phyloP scores from a whole-genome alignment of 2,888 invertebrate species.

The Temnothorax ravouxi region DNA sequence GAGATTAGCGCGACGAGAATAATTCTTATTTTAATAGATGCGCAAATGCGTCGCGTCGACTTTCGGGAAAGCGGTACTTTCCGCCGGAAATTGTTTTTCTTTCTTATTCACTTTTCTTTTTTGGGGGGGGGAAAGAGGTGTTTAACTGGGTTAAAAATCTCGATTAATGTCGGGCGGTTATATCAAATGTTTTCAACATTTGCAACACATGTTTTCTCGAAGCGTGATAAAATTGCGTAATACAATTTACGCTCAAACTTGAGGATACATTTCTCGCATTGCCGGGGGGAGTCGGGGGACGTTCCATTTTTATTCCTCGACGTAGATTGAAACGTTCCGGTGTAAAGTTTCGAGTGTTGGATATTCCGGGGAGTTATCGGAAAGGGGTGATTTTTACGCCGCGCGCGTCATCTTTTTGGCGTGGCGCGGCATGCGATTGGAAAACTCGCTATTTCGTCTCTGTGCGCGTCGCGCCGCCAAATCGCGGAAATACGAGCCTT shows the following conservation, averaged over 20 bases:
- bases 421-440: constrained; percentile 65
- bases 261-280: constrained; percentile 12
- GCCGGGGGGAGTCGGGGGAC: background rate
- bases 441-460: constrained; percentile 67
- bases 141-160: background rate
- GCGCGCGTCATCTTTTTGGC: background rate
- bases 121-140: background rate
- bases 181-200: background rate
- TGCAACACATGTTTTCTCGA: background rate
- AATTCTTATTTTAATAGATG: constrained; percentile 44
- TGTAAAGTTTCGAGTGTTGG: constrained; percentile 10
- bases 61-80: background rate
- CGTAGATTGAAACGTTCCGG: constrained; percentile 26
- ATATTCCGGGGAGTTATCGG: background rate
- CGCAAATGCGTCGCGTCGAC: constrained; percentile 20
- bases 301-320: constrained; percentile 33
- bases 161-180: background rate
- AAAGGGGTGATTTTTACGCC: constrained; percentile 34
- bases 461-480: constrained; percentile 51
- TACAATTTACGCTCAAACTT: background rate
- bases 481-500: constrained; percentile 73
- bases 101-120: background rate
- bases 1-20: constrained; percentile 38
- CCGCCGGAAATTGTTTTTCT: background rate
- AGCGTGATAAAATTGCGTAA: constrained; percentile 2